phyloP scores from a whole-genome alignment of 2,113 vertebrate species.

The Eclectus roratus region DNA sequence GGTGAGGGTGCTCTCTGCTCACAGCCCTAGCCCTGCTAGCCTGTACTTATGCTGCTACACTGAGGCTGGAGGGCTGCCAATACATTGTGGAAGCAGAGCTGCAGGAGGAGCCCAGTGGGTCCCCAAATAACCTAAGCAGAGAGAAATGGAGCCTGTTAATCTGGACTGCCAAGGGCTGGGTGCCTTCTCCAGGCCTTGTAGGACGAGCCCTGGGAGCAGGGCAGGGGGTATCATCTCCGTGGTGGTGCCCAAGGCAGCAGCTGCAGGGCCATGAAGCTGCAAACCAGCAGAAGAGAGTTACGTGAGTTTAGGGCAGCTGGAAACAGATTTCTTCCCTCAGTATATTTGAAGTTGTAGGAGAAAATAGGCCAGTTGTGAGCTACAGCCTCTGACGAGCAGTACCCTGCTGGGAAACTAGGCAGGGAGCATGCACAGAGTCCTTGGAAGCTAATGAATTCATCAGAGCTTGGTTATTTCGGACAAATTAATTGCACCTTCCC shows the following conservation, averaged over 20 bases:
- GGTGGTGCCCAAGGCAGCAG: background rate
- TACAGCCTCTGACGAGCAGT: background rate
- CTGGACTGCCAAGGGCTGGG: background rate
- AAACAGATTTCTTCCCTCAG: background rate
- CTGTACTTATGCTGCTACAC: rapidly evolving
- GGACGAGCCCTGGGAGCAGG: background rate
- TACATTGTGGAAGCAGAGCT: rapidly evolving
- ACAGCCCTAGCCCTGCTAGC: background rate
- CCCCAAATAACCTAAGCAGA: background rate
- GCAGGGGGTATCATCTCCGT: rapidly evolving
- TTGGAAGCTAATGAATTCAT: background rate
- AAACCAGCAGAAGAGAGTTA: background rate
- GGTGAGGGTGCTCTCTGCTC: rapidly evolving
- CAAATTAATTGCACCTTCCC: background rate
- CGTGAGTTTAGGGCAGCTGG: rapidly evolving
- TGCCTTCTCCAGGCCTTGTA: background rate
- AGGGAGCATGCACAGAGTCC: rapidly evolving
- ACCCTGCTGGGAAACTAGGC: background rate
- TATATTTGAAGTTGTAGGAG: background rate
- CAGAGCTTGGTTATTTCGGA: background rate
- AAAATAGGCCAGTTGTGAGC: background rate
- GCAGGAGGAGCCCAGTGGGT: background rate
- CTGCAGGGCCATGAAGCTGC: background rate
- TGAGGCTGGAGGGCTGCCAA: background rate
- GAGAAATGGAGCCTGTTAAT: background rate